Evolutionary conservation across 2,113 vertebrate genomes (phyloP).

Genomic region (Brevimyrus niger): DNA sequence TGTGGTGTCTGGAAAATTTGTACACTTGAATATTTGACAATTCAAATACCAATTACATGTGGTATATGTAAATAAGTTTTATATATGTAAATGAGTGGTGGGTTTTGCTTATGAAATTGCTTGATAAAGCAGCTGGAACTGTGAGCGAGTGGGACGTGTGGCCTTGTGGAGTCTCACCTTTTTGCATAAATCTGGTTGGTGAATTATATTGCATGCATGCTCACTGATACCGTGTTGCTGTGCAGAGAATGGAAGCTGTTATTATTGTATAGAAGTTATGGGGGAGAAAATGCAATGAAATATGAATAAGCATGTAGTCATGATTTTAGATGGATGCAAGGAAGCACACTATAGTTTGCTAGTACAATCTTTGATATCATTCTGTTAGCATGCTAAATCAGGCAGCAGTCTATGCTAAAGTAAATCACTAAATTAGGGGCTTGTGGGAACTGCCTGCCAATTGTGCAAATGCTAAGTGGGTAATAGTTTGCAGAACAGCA

Average conservation of each 20-base stretch:
- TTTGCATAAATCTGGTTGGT: not conserved
- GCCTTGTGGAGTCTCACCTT: not conserved
- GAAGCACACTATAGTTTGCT: not conserved
- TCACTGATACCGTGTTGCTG: not conserved
- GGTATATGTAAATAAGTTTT: not conserved
- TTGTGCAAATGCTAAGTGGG: not conserved
- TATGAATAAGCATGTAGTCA: not conserved
- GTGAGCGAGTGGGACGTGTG: not conserved
- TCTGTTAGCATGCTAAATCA: not conserved
- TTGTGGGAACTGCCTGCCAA: not conserved
- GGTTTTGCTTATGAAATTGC: not conserved
- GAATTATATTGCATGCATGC: not conserved
- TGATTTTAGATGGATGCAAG: not conserved
- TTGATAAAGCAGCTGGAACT: not conserved
- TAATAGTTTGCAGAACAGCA: not conserved
- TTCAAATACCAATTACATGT: not conserved
- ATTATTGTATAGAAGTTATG: not conserved
- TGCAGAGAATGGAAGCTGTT: not conserved
- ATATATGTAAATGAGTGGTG: not conserved
- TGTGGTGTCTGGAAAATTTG: not conserved
- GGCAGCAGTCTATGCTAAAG: not conserved
- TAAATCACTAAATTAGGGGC: not conserved
- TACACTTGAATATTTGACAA: not conserved
- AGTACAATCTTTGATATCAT: not conserved
- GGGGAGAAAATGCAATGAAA: not conserved